A percentile compares a stretch with the other conserved stretches of the same genome.
phyloP scores from a whole-genome alignment of 1,140 invertebrate genomes.

The Vollenhovia emeryi region DNA sequence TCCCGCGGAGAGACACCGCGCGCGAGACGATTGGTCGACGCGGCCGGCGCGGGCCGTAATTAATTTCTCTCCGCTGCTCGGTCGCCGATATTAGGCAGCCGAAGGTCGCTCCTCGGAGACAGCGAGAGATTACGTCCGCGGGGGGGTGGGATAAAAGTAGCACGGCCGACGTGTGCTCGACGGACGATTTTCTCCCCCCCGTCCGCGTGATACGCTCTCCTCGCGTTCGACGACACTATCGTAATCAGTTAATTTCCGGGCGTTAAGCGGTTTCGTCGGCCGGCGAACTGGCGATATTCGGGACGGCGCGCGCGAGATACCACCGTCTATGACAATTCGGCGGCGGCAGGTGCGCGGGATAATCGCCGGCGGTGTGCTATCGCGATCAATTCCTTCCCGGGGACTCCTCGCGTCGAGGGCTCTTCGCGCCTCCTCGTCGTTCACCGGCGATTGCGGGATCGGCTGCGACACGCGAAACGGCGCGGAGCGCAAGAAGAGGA shows the following conservation, averaged over 20 bases:
- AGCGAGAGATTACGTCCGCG: background rate
- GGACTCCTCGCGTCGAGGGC: background rate
- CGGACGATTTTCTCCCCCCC: slow-evolving; percentile 10
- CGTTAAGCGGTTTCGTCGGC: slow-evolving; percentile 46
- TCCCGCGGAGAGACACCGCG: background rate
- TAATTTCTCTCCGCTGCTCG: slow-evolving; percentile 35
- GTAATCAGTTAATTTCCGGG: slow-evolving; percentile 60
- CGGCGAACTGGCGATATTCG: slow-evolving; percentile 48
- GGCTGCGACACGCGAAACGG: slow-evolving; percentile 17
- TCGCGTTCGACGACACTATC: slow-evolving; percentile 41
- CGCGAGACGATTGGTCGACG: slow-evolving; percentile 18
- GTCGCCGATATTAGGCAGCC: slow-evolving; percentile 10
- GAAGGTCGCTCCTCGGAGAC: background rate
- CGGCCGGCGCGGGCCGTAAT: slow-evolving; percentile 42
- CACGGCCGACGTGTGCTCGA: background rate
- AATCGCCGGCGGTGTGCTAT: slow-evolving; percentile 34
- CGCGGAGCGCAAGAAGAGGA: slow-evolving; percentile 9
- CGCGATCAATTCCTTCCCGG: slow-evolving; percentile 32
- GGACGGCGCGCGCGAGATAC: slow-evolving; percentile 16
- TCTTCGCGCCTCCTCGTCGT: slow-evolving; percentile 31
- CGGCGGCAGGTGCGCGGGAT: slow-evolving; percentile 37
- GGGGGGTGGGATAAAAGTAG: background rate
- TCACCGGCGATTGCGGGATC: slow-evolving; percentile 3
- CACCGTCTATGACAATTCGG: slow-evolving; percentile 35
- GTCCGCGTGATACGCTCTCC: slow-evolving; percentile 3